A percentile compares a stretch with the other conserved stretches of the same genome.
Evolutionary conservation across 2,113 vertebrate species (phyloP).

Genomic region (Astatotilapia flaviijosephi): DNA sequence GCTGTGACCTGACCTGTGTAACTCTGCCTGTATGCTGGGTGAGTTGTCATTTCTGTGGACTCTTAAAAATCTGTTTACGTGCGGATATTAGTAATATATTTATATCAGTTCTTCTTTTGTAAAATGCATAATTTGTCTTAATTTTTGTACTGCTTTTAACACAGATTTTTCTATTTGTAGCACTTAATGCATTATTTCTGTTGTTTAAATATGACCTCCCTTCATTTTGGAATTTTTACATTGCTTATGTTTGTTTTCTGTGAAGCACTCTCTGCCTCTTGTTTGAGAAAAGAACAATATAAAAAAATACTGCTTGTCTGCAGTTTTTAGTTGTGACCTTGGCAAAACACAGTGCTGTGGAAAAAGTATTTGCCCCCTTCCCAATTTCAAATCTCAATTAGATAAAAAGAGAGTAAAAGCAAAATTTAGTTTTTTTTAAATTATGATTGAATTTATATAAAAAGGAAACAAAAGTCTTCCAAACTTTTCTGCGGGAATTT

Average conservation of each 20-base stretch:
- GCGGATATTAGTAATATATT: background rate
- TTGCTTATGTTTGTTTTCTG: background rate
- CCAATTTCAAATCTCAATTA: background rate
- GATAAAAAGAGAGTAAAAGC: background rate
- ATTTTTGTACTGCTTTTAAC: background rate
- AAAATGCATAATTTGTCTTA: background rate
- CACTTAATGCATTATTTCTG: background rate
- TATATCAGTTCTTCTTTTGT: background rate
- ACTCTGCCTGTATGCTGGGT: background rate
- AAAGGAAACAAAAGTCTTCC: background rate
- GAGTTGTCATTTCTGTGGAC: background rate
- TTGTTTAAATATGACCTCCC: background rate
- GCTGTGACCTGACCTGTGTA: background rate
- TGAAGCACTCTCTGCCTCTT: background rate
- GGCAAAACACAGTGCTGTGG: background rate
- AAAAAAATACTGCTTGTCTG: background rate
- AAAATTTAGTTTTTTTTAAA: rapidly evolving
- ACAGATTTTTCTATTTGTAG: background rate
- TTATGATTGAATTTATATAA: background rate
- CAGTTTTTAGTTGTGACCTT: background rate
- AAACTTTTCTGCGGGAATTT: background rate
- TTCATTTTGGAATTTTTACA: background rate
- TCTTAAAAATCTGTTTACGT: background rate
- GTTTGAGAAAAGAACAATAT: background rate
- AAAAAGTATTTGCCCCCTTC: background rate